Evolutionary conservation across 2,888 invertebrate genomes (phyloP).

Genomic region (Chloroclystis v-ata): DNA sequence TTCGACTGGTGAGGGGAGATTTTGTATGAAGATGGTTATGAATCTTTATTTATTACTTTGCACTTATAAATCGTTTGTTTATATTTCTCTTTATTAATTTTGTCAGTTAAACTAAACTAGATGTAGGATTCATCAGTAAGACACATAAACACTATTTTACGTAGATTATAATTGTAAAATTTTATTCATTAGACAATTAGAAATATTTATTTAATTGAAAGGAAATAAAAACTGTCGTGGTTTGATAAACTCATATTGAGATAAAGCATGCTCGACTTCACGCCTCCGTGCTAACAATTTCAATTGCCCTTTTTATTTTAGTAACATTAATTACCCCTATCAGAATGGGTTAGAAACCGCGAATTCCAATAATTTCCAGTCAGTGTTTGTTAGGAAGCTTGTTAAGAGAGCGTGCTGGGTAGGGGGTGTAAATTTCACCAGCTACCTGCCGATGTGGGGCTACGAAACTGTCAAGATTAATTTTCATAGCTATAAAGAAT

Average conservation of each 20-base stretch:
- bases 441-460: slow-evolving; percentile 50
- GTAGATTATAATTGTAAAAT: no score
- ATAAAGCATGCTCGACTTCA: no score
- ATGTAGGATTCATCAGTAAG: no score
- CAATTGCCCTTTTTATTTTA: slow-evolving; percentile 14
- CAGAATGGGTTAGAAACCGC: slow-evolving; percentile 32
- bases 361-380: slow-evolving; percentile 61
- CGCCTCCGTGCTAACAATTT: slow-evolving; percentile 2
- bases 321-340: slow-evolving; percentile 37
- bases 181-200: no score
- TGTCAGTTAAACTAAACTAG: no score
- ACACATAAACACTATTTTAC: no score
- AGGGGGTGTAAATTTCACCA: slow-evolving; percentile 64
- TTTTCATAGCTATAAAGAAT: no score
- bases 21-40: background rate
- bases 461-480: slow-evolving; percentile 23
- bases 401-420: slow-evolving; percentile 61
- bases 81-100: background rate
- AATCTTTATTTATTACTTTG: background rate
- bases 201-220: no score
- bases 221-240: no score
- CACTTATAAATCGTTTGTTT: background rate
- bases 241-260: no score
- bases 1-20: slow-evolving; percentile 14
- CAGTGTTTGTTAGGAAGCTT: slow-evolving; percentile 68